These are phyloP conservation scores for Eupleurogrammus muticus DNA, from an alignment of 2,797 vertebrate species.

Conservation along the genomic window DNA sequence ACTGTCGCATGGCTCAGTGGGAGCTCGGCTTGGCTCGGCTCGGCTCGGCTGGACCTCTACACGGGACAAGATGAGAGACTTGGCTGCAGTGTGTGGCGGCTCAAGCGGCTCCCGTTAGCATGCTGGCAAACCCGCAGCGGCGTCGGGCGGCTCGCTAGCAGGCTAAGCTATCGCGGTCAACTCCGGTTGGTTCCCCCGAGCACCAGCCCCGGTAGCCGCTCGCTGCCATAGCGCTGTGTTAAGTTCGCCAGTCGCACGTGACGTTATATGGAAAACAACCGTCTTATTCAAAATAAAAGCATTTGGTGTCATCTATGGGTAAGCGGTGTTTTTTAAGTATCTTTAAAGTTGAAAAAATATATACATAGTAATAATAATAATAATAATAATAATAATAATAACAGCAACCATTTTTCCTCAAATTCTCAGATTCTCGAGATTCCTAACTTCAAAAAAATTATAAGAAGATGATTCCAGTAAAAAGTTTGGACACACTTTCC, in stretches of 20 bases:
- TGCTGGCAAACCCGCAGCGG: conserved; percentile 54
- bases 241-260: conserved; percentile 1
- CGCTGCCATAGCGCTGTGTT: background rate
- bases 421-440: background rate
- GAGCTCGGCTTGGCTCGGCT: conserved; percentile 74
- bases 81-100: conserved; percentile 68
- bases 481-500: background rate
- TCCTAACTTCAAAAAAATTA: background rate
- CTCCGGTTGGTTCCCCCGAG: conserved; percentile 47
- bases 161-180: conserved; percentile 65
- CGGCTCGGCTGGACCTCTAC: conserved; percentile 73
- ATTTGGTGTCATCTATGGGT: too few relatives aligned
- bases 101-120: conserved; percentile 55
- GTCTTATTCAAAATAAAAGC: conserved; percentile 41
- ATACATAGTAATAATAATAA: background rate
- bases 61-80: conserved; percentile 45
- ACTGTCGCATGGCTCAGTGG: conserved; percentile 86
- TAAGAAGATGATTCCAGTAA: background rate
- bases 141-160: conserved; percentile 49
- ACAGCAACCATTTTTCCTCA: too few relatives aligned
- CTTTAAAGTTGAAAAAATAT: background rate
- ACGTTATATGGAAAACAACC: background rate
- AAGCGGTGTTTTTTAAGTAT: background rate
- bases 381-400: background rate
- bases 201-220: conserved; percentile 38